phyloP scores from a whole-genome alignment of 2,888 invertebrate species.

The Amphimallon solstitiale region DNA sequence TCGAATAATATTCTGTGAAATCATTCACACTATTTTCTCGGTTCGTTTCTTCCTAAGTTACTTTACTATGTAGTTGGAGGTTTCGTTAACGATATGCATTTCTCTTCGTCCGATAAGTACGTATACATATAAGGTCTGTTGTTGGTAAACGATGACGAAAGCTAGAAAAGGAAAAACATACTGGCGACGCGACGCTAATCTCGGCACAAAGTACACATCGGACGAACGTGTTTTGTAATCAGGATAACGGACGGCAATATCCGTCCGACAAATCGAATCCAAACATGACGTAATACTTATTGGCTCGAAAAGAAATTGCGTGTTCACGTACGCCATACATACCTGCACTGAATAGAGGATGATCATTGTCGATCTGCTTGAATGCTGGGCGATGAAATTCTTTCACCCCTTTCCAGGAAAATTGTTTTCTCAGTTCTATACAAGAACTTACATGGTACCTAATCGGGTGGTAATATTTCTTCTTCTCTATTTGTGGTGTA shows the following conservation, averaged over 20 bases:
- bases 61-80: background rate
- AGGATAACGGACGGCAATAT: constrained; percentile 59
- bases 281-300: constrained; percentile 50
- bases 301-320: background rate
- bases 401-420: too few relatives aligned
- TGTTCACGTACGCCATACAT: background rate
- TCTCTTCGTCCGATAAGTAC: constrained; percentile 10
- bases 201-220: constrained; percentile 46
- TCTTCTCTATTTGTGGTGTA: too few relatives aligned
- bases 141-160: background rate
- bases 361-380: background rate
- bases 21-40: too few relatives aligned
- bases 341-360: background rate
- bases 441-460: too few relatives aligned
- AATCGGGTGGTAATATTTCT: too few relatives aligned
- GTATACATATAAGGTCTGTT: background rate
- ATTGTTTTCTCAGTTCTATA: too few relatives aligned
- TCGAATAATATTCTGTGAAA: too few relatives aligned
- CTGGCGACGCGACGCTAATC: background rate
- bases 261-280: constrained; percentile 58
- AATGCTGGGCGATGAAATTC: too few relatives aligned
- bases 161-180: background rate
- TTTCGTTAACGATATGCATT: background rate
- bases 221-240: constrained; percentile 55
- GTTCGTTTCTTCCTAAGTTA: background rate